Evolutionary conservation across 2,888 invertebrate species (phyloP), one percentile per base, ranked within the genome.

Genomic region (Pristionchus mayeri): DNA sequence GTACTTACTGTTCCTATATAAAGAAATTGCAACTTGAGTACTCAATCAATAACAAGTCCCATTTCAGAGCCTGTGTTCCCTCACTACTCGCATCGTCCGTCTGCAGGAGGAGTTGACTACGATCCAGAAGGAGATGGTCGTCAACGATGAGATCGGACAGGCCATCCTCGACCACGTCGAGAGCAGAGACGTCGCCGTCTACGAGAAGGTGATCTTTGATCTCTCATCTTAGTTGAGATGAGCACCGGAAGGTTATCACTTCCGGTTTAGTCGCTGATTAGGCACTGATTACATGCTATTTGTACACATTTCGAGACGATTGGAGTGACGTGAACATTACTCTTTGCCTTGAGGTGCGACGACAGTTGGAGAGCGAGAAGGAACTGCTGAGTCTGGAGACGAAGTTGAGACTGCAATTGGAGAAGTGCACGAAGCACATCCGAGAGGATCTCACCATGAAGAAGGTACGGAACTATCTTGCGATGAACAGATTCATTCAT

Each of bases 301-400:
- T 13, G 44, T n/a, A n/a, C 44, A 44, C 6, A 44, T 44, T 44
- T 9, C 44, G 7, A 57, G 21, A 24, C 16, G 18, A 27, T 3
- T 13, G 27, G 34, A 63, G 4, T 27, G 6, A 30, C 0, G 52
- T 78, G 78, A 78, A 52, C 18, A 50, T 78, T 21, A 11, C 71
- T 16, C 40, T 24, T 71, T 71, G 67, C 67, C 24, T 79, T 54
- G 27, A 86, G 85, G 85, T 90, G 6, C 86, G 87, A 11, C 52
- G 86, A 27, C 86, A 86, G 75, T 40, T 90, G 54, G 88, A 88
- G 24, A 88, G 87, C 71, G 87, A 86, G 84, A 85, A 86, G 50
- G 89, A 90, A 37, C 81, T 90, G 40, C 83, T 88, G 24, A 85
- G 84, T 48, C 86, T 90, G 71, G 88, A 90, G 79, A 88, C 89